Conservation (phyloP, 1,140 invertebrate genomes). For the Diuraphis noxia region DNA sequence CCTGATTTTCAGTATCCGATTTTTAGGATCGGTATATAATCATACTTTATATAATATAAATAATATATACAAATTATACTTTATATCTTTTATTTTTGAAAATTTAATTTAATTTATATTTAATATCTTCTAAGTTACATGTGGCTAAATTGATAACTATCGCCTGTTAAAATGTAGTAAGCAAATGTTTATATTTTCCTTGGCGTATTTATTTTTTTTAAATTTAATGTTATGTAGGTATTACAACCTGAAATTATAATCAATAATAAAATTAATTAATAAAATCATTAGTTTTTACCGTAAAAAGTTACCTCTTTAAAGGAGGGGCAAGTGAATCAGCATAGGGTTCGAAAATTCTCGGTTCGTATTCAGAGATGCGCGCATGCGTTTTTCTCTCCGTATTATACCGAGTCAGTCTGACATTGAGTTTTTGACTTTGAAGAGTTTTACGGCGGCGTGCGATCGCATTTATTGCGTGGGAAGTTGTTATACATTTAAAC, state of each 20-base stretch:
- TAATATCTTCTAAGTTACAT: too few species aligned
- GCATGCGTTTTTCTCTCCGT: not conserved
- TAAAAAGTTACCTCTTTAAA: not conserved
- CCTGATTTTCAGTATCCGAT: too few species aligned
- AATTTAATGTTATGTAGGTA: not conserved
- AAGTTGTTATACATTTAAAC: not conserved
- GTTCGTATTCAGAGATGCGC: not conserved
- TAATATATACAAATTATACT: too few species aligned
- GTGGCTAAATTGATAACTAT: too few species aligned
- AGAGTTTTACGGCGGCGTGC: not conserved
- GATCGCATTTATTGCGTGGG: not conserved
- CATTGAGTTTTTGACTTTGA: constrained; percentile 19
- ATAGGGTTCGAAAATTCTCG: not conserved
- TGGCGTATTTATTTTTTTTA: not conserved
- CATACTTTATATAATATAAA: too few species aligned
- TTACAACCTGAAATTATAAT: not conserved
- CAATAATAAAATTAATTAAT: too few species aligned
- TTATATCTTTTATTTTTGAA: too few species aligned
- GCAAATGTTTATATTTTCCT: not conserved
- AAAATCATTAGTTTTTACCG: too few species aligned
- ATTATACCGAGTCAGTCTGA: not conserved
- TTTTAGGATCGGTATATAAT: too few species aligned
- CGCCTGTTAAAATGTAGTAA: too few species aligned
- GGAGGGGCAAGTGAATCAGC: not conserved
- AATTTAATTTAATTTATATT: too few species aligned